These are phyloP conservation scores for Chaunax sp. DNA, from an alignment of 2,797 vertebrate genomes.

Conservation along the genomic window DNA sequence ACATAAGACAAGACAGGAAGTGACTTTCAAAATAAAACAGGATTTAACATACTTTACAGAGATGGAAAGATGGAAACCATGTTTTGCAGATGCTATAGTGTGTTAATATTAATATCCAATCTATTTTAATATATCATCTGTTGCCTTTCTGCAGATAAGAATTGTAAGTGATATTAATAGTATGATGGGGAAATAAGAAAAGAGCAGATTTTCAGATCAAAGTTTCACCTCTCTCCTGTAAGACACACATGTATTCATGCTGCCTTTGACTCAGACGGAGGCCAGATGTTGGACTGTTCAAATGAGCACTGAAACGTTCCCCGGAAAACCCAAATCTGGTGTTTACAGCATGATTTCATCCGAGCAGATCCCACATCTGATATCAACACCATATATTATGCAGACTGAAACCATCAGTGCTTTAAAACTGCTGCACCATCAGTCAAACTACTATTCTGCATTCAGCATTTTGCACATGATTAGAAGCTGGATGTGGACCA, in stretches of 20 bases:
- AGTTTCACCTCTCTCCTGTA: background rate
- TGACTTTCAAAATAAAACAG: too few relatives aligned
- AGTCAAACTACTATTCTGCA: constrained; percentile 19
- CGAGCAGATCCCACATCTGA: constrained; percentile 54
- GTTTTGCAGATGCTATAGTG: too few relatives aligned
- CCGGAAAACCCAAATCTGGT: constrained; percentile 60
- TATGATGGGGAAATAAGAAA: background rate
- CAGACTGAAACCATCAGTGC: constrained; percentile 43
- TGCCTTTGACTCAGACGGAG: constrained; percentile 42
- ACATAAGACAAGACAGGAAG: too few relatives aligned
- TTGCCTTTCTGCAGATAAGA: too few relatives aligned
- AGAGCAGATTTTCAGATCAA: constrained; percentile 24
- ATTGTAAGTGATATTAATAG: background rate
- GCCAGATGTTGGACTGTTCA: constrained; percentile 67
- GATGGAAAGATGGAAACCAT: too few relatives aligned
- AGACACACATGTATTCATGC: constrained; percentile 24
- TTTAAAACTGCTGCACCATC: constrained; percentile 23
- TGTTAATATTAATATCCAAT: too few relatives aligned
- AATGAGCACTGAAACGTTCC: constrained; percentile 40
- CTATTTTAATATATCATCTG: too few relatives aligned
- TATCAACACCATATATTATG: constrained; percentile 39
- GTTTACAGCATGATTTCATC: constrained; percentile 71
- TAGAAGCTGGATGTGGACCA: constrained; percentile 12
- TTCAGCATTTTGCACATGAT: constrained; percentile 16
- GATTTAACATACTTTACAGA: too few relatives aligned